Evolutionary conservation across 1,140 invertebrate species (phyloP).

Genomic region (Periplaneta americana): DNA sequence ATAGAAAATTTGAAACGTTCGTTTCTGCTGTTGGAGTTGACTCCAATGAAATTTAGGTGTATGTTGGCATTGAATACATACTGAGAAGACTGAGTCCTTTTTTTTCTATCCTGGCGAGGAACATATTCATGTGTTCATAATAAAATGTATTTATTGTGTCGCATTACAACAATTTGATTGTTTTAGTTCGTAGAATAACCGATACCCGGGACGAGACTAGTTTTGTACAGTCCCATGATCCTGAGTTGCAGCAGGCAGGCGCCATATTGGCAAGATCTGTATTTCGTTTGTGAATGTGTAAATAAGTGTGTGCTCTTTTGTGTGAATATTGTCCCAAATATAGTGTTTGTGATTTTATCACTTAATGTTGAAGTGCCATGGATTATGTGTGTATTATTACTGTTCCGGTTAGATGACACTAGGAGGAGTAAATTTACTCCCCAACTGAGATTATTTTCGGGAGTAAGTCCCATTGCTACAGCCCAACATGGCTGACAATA

Average conservation of each 20-base stretch:
- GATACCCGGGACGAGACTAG: not conserved
- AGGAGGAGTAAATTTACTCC: constrained; percentile 9
- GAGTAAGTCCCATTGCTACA: not conserved
- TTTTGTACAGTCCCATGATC: not conserved
- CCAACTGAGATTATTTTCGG: not conserved
- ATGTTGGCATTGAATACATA: not conserved
- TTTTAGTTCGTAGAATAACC: not conserved
- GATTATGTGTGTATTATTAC: constrained; percentile 11
- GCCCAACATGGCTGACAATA: constrained; percentile 22
- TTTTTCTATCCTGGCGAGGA: not conserved
- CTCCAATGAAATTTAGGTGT: not conserved
- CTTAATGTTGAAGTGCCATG: constrained; percentile 1
- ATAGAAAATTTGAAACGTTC: not conserved
- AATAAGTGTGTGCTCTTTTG: constrained; percentile 6
- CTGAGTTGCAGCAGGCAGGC: not conserved
- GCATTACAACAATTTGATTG: not conserved
- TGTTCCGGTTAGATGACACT: constrained; percentile 3
- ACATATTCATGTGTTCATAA: not conserved
- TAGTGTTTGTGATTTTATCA: not conserved
- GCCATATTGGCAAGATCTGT: constrained; percentile 6
- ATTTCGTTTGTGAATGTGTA: not conserved
- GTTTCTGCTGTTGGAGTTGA: not conserved
- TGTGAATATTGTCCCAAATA: not conserved
- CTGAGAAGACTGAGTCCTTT: not conserved
- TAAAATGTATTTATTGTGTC: not conserved